Evolutionary conservation across 2,888 invertebrate species (phyloP).

Genomic region (Apodemia zela): DNA sequence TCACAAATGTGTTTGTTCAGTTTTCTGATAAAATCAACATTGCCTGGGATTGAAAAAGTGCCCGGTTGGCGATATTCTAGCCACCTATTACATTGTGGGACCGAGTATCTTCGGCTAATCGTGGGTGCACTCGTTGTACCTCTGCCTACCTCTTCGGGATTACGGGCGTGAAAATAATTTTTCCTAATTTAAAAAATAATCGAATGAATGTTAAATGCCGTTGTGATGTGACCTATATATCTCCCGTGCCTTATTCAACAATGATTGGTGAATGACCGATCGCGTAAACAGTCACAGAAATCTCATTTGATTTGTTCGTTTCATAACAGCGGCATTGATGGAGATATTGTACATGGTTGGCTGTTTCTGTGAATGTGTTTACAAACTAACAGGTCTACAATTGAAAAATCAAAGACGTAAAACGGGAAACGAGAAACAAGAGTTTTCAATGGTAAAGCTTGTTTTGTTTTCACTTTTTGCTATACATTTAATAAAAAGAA

Average conservation of each 20-base stretch:
- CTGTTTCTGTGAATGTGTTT: neutral
- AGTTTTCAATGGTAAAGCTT: neutral
- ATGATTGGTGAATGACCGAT: slow-evolving; percentile 50
- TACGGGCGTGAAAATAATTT: too few relatives aligned
- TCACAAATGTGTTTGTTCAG: too few relatives aligned
- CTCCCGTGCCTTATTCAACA: slow-evolving; percentile 34
- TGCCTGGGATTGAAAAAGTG: too few relatives aligned
- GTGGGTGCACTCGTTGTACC: too few relatives aligned
- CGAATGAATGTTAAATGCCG: neutral
- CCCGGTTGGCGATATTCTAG: too few relatives aligned
- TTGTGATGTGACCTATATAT: slow-evolving; percentile 31
- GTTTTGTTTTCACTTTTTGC: neutral
- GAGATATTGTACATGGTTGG: slow-evolving; percentile 5
- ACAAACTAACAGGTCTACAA: slow-evolving; percentile 22
- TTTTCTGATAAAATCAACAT: too few relatives aligned
- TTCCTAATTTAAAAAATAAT: too few relatives aligned
- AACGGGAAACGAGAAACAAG: neutral
- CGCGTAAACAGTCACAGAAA: slow-evolving; percentile 39
- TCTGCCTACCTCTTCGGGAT: too few relatives aligned
- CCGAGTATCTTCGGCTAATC: too few relatives aligned
- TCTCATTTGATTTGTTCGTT: neutral
- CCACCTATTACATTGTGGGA: too few relatives aligned
- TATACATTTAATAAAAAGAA: neutral
- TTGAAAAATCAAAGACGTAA: slow-evolving; percentile 23
- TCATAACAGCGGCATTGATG: neutral